Percentiles rank a stretch among this genome's conserved stretches.
These are phyloP conservation scores for Melinopterus prodromus DNA, from an alignment of 2,888 invertebrate genomes.

Conservation along the genomic window DNA sequence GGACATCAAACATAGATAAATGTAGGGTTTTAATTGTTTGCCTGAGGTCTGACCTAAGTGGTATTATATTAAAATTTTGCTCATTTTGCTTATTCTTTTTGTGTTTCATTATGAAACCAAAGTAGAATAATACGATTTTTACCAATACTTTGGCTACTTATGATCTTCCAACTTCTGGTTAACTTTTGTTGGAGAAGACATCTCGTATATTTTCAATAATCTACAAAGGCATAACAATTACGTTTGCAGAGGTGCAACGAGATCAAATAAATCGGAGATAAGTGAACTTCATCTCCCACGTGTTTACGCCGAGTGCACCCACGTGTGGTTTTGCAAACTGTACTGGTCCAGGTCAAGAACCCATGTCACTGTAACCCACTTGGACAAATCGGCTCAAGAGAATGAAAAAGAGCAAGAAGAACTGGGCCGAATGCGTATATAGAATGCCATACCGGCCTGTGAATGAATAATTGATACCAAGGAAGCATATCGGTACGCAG, in stretches of 20 bases:
- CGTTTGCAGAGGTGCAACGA: neutral
- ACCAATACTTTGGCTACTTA: no score
- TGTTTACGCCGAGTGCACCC: neutral
- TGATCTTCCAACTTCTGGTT: no score
- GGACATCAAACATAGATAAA: neutral
- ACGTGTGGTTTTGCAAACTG: neutral
- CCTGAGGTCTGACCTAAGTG: no score
- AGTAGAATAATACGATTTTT: no score
- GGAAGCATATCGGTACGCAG: neutral
- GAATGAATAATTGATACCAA: neutral
- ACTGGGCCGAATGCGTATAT: neutral
- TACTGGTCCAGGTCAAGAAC: neutral
- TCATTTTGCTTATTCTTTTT: no score
- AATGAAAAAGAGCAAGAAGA: neutral
- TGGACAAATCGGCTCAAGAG: neutral
- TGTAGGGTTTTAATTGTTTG: no score
- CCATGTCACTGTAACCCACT: neutral
- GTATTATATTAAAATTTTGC: no score
- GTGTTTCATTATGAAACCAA: no score
- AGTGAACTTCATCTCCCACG: neutral
- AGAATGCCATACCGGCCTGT: neutral
- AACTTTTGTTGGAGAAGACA: no score
- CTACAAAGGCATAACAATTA: neutral
- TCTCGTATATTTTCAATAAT: neutral
- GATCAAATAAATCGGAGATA: constrained; percentile 4